phyloP scores from a whole-genome alignment of 2,888 invertebrate species.

The Dicyrtoma fusca region DNA sequence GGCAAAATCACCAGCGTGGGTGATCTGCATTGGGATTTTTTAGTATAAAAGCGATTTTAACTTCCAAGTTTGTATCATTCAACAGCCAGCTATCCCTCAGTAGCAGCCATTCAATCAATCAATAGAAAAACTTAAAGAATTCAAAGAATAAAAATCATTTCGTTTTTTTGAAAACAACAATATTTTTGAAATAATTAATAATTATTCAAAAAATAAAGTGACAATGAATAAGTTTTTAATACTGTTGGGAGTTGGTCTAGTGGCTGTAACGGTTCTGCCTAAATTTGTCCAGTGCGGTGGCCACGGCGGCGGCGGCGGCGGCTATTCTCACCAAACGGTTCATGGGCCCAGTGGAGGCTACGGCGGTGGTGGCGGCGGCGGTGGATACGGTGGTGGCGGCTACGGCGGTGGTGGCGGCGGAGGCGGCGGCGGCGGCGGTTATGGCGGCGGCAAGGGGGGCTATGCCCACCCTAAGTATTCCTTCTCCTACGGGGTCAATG shows the following conservation, averaged over 20 bases:
- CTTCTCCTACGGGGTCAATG: slow-evolving; percentile 76
- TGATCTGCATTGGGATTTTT: no score
- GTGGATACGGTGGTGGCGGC: not conserved
- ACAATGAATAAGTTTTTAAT: not conserved
- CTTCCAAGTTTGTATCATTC: not conserved
- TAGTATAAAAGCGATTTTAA: not conserved
- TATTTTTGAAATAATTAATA: not conserved
- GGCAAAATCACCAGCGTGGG: no score
- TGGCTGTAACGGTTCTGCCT: slow-evolving; percentile 30
- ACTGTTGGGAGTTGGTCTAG: not conserved
- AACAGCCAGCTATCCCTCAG: no score
- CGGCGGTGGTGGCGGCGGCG: slow-evolving; percentile 29
- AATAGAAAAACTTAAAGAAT: not conserved
- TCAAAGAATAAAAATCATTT: not conserved
- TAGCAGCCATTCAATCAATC: not conserved
- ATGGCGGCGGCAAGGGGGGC: slow-evolving; percentile 8
- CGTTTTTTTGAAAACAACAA: not conserved
- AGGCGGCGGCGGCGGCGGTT: slow-evolving; percentile 4
- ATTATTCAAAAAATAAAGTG: not conserved
- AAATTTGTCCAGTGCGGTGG: slow-evolving; percentile 38
- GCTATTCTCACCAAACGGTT: slow-evolving; percentile 48
- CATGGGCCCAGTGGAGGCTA: slow-evolving; percentile 38
- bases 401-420: slow-evolving; percentile 10
- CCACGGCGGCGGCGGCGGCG: no score
- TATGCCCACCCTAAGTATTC: slow-evolving; percentile 71